Percentiles rank a stretch among this genome's conserved stretches.
phyloP scores from a whole-genome alignment of 2,888 invertebrate species.

The Apoderus coryli region DNA sequence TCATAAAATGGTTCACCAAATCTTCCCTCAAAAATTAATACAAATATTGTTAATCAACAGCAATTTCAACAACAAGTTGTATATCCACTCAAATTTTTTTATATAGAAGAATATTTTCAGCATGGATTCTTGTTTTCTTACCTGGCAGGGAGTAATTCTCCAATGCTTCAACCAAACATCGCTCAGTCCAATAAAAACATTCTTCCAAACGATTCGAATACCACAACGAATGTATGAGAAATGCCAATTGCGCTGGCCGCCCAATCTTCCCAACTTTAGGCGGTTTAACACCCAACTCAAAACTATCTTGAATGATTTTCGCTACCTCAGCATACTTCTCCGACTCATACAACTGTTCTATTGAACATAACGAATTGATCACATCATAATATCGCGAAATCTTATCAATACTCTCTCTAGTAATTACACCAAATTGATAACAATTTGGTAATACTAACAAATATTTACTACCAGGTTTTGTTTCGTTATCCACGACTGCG shows the following conservation, averaged over 20 bases:
- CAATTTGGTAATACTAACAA: conserved; percentile 38
- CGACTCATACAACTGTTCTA: conserved; percentile 49
- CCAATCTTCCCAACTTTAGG: conserved; percentile 37
- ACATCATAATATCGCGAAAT: conserved; percentile 38
- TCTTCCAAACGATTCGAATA: conserved; percentile 32
- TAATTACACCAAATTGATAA: conserved; percentile 36
- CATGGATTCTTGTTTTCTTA: no score
- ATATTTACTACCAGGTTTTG: conserved; percentile 22
- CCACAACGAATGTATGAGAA: conserved; percentile 36
- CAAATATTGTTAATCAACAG: no score
- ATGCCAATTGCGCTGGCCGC: conserved; percentile 34
- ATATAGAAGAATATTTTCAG: no score
- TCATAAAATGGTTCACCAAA: no score
- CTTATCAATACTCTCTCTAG: conserved; percentile 32
- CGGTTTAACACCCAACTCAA: conserved; percentile 30
- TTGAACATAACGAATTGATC: conserved; percentile 43
- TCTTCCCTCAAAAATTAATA: no score
- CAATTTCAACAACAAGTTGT: no score
- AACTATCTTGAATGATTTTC: conserved; percentile 51
- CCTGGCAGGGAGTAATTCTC: no score
- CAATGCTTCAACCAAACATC: conserved; percentile 58
- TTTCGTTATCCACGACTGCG: conserved; percentile 16
- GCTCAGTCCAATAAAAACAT: conserved; percentile 65
- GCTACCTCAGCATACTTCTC: conserved; percentile 51
- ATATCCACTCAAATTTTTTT: no score